A percentile compares a stretch with the other conserved stretches of the same genome.
Conservation (phyloP, 2,113 vertebrate genomes). For the Corapipo altera region DNA sequence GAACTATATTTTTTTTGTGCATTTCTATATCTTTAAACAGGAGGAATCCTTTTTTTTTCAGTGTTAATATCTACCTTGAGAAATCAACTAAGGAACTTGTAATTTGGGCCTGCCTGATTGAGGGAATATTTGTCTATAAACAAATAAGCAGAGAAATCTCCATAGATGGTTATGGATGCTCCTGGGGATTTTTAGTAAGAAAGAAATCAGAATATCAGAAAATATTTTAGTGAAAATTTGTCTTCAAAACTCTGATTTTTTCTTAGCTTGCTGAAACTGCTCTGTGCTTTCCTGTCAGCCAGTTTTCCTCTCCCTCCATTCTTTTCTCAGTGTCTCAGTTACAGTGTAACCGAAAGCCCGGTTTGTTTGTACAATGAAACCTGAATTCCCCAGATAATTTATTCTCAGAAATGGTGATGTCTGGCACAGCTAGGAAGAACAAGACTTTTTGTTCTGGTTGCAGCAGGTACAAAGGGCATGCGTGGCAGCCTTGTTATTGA, state of each 20-base stretch:
- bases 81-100: background rate
- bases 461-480: background rate
- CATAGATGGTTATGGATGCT: background rate
- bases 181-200: background rate
- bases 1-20: background rate
- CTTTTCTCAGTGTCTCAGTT: background rate
- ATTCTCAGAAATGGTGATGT: slow-evolving; percentile 27
- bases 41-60: background rate
- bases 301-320: background rate
- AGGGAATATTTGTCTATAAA: background rate
- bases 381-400: slow-evolving; percentile 13
- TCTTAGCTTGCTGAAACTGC: background rate
- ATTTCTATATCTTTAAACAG: background rate
- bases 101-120: background rate
- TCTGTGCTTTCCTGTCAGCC: background rate
- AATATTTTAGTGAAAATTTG: background rate
- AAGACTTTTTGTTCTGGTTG: slow-evolving; percentile 12
- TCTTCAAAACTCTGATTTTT: background rate
- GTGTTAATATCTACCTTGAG: background rate
- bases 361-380: slow-evolving; percentile 27
- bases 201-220: background rate
- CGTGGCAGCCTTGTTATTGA: background rate
- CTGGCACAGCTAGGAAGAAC: background rate
- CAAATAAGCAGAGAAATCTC: background rate
- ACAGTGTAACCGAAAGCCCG: slow-evolving; percentile 11